These are phyloP conservation scores for Gandaritis pyraliata DNA, from an alignment of 2,888 invertebrate species.

Conservation along the genomic window DNA sequence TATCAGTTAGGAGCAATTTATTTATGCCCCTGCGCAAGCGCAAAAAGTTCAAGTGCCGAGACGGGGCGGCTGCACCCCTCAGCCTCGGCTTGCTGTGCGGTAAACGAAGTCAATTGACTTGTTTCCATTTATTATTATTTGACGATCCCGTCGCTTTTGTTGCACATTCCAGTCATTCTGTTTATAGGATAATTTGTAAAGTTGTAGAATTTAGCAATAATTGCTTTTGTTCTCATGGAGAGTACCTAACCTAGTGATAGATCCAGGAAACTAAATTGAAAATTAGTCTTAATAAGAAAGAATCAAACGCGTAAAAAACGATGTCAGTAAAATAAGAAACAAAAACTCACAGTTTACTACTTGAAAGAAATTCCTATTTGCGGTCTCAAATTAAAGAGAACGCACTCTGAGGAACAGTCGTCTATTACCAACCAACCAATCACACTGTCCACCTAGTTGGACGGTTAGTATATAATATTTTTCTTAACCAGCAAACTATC, in stretches of 20 bases:
- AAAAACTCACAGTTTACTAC: constrained; percentile 16
- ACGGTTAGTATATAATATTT: too few relatives aligned
- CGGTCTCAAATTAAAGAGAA: background rate
- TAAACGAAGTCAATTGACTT: constrained; percentile 74
- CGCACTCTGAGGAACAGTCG: constrained; percentile 5
- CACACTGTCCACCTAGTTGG: too few relatives aligned
- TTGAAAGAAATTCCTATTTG: constrained; percentile 1
- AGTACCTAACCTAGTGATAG: too few relatives aligned
- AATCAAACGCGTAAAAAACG: too few relatives aligned
- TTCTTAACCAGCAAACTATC: too few relatives aligned
- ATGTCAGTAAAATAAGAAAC: constrained; percentile 2
- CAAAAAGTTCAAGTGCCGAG: constrained; percentile 75
- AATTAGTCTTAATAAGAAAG: background rate
- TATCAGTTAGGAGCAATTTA: constrained; percentile 78
- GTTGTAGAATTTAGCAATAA: background rate
- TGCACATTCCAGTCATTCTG: constrained; percentile 29
- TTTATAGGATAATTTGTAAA: constrained; percentile 33
- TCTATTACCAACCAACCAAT: too few relatives aligned
- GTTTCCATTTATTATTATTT: constrained; percentile 71
- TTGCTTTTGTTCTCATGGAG: background rate
- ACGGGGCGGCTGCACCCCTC: constrained; percentile 47
- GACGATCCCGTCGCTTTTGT: constrained; percentile 45
- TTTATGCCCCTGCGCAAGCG: constrained; percentile 66
- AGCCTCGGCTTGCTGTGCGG: constrained; percentile 46
- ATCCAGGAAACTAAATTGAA: too few relatives aligned